Percentiles rank a stretch among this genome's conserved stretches.
Conservation (phyloP, 2,797 vertebrate genomes). For the Prunella strophiata region DNA sequence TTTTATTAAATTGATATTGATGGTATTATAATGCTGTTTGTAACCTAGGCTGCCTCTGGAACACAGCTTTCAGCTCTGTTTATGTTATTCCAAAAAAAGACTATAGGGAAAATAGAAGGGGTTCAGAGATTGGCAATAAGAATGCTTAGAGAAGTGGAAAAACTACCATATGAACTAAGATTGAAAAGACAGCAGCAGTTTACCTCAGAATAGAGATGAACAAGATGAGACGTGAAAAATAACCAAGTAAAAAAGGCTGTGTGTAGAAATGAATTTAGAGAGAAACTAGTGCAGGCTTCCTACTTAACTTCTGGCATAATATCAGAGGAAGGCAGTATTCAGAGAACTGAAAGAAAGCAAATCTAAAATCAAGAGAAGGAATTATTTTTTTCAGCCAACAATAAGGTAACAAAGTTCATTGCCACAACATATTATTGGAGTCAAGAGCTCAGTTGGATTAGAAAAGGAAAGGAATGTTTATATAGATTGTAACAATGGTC, state of each 20-base stretch:
- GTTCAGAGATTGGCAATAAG: slow-evolving; percentile 22
- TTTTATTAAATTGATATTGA: slow-evolving; percentile 43
- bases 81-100: slow-evolving; percentile 14
- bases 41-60: slow-evolving; percentile 8
- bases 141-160: slow-evolving; percentile 54
- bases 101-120: neutral
- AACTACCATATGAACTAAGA: slow-evolving; percentile 38
- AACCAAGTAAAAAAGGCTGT: neutral
- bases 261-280: neutral
- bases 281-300: neutral
- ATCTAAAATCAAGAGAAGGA: slow-evolving; percentile 24
- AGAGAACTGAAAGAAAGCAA: slow-evolving; percentile 1
- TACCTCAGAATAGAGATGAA: slow-evolving; percentile 30
- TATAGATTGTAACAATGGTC: neutral
- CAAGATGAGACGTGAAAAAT: slow-evolving; percentile 50
- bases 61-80: slow-evolving; percentile 12
- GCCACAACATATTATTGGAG: neutral
- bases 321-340: neutral
- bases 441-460: slow-evolving; percentile 19
- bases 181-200: slow-evolving; percentile 60
- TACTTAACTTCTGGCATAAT: slow-evolving; percentile 4
- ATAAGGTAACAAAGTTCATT: slow-evolving; percentile 13
- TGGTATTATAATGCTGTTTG: slow-evolving; percentile 19
- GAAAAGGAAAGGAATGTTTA: slow-evolving; percentile 9
- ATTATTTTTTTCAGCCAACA: slow-evolving; percentile 21